Conservation (phyloP, 2,797 vertebrate genomes). For the Rhinella marina region DNA sequence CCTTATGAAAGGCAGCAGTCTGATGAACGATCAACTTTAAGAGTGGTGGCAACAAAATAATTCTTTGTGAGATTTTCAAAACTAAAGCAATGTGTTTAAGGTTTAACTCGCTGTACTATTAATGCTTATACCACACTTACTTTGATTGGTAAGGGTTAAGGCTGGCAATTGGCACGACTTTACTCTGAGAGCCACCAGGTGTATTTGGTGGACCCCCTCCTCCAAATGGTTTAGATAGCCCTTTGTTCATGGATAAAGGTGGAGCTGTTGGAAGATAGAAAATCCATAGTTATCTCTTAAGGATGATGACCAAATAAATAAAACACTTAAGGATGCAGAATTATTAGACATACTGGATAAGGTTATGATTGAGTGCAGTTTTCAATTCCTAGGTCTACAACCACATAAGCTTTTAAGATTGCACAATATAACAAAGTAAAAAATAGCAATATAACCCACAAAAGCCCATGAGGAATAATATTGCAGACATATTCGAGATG, state of each 20-base stretch:
- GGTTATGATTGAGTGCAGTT: constrained; percentile 7
- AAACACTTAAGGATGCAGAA: constrained; percentile 41
- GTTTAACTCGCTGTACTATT: not conserved
- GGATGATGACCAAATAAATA: constrained; percentile 32
- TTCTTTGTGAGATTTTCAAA: too few relatives aligned
- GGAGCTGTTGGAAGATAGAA: constrained; percentile 66
- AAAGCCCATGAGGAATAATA: constrained; percentile 27
- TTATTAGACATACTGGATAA: constrained; percentile 23
- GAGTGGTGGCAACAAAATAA: too few relatives aligned
- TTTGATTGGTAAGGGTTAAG: constrained; percentile 97
- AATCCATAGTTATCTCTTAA: constrained; percentile 56
- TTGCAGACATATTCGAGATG: constrained; percentile 42
- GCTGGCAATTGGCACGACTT: constrained; percentile 93
- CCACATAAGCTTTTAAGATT: constrained; percentile 61
- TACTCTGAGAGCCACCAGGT: constrained; percentile 82
- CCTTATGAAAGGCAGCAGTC: too few relatives aligned
- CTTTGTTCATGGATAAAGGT: constrained; percentile 72
- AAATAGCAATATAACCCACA: constrained; percentile 55
- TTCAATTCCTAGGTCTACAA: constrained; percentile 30
- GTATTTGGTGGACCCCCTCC: constrained; percentile 76
- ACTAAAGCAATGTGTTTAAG: too few relatives aligned
- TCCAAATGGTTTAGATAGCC: constrained; percentile 77
- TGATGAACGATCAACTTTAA: too few relatives aligned
- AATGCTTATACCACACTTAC: constrained; percentile 77
- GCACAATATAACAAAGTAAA: constrained; percentile 47